Percentiles rank a stretch among this genome's conserved stretches.
Conservation (phyloP, 1,140 invertebrate species). For the Caenorhabditis briggsae region DNA sequence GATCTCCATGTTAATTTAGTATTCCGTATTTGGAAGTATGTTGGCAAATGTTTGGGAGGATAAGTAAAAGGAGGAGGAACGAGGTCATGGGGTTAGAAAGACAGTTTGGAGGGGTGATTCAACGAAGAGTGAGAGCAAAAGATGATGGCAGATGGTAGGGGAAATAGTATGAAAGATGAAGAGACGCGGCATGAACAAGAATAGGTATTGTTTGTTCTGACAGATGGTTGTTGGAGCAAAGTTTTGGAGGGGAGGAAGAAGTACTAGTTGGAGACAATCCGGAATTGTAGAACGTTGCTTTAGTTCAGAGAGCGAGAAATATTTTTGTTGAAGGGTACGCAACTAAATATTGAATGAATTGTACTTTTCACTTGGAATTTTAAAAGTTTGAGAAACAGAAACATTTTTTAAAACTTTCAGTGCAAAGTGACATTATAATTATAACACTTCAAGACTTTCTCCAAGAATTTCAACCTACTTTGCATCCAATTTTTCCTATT, state of each 20-base stretch:
- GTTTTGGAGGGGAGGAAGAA: background rate
- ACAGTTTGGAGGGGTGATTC: conserved; percentile 31
- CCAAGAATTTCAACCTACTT: no score
- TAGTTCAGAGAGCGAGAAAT: no score
- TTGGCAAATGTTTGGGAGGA: background rate
- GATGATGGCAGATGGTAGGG: conserved; percentile 35
- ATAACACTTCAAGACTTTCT: no score
- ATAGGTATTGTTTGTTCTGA: conserved; percentile 43
- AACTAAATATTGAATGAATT: no score
- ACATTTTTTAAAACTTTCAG: no score
- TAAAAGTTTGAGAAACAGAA: no score
- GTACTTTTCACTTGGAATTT: no score
- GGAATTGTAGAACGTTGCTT: background rate
- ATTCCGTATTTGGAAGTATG: background rate
- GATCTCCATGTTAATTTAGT: background rate
- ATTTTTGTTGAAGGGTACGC: no score
- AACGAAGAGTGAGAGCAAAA: conserved; percentile 12
- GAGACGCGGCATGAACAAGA: conserved; percentile 2
- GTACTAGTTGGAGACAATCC: conserved; percentile 16
- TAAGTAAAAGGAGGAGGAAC: background rate
- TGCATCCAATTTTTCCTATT: no score
- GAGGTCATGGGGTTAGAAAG: background rate
- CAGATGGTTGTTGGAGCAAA: conserved; percentile 32
- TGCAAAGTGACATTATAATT: no score
- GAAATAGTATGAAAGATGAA: conserved; percentile 18